These are phyloP conservation scores for Pegoplata infirma DNA, from an alignment of 2,888 invertebrate genomes.

Conservation along the genomic window DNA sequence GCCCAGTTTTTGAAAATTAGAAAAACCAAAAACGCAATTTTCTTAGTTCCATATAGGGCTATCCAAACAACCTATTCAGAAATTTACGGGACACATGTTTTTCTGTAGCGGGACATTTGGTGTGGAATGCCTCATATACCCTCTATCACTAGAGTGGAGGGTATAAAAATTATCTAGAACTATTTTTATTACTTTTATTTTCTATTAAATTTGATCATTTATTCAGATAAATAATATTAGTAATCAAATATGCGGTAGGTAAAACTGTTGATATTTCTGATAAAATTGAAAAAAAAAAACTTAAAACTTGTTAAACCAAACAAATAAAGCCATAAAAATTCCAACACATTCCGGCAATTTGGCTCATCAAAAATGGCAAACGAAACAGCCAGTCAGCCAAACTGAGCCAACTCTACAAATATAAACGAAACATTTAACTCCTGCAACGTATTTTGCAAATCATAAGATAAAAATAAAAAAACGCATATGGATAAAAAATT, in stretches of 20 bases:
- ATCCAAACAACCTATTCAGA: too few relatives aligned
- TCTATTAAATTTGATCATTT: constrained; percentile 30
- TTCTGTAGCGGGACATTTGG: too few relatives aligned
- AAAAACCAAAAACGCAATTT: too few relatives aligned
- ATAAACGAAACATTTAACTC: constrained; percentile 48
- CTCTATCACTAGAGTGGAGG: too few relatives aligned
- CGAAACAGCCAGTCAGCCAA: constrained; percentile 29
- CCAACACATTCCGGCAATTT: constrained; percentile 72
- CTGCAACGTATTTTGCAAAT: constrained; percentile 53
- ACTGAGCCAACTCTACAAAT: constrained; percentile 23
- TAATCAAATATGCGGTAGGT: constrained; percentile 53
- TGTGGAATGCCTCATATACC: too few relatives aligned
- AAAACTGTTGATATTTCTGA: constrained; percentile 25
- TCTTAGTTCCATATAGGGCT: too few relatives aligned
- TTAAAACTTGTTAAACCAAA: constrained; percentile 32
- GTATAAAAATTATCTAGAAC: too few relatives aligned
- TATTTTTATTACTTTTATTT: not conserved
- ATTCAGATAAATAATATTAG: constrained; percentile 49
- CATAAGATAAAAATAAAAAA: constrained; percentile 35
- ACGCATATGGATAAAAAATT: constrained; percentile 50
- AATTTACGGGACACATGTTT: too few relatives aligned
- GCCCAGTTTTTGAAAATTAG: too few relatives aligned
- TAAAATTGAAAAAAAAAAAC: constrained; percentile 13
- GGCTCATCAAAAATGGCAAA: constrained; percentile 58
- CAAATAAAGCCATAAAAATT: constrained; percentile 69